Base-by-base conservation (phyloP, 2,113 vertebrate genomes). In the Pholis gunnellus region DNA sequence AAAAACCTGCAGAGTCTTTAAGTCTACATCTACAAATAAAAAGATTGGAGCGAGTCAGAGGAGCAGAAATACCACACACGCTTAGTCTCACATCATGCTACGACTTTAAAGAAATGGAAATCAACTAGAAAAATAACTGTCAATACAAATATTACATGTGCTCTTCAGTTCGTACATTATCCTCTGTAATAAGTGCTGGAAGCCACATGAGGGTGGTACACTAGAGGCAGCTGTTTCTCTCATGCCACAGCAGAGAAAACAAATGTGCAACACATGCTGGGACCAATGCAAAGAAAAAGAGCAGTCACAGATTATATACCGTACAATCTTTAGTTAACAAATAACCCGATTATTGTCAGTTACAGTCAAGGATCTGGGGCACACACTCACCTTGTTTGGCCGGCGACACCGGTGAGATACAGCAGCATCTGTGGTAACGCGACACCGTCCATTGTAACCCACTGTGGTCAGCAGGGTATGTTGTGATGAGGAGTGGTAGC, bases 371-470 rank as follows among this genome's bases (percentile, higher is more conserved):
- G 40, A 72, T 66, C 76, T n/a, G 22, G 44, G 34, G 56, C 4
- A 9, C 18, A 31, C 80, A 57, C 92, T 93, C 82, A 94, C 93
- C 93, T 86, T 87, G 88, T 87, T 78, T 65, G 82, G 74, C 75
- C 34, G 59, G 57, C 25, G 73, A 74, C 79, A 60, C 42, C n/a
- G 1, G 3, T 79, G 84, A 92, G 69, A 73, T 75, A 81, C 78
- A 88, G 85, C 82, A 79, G 72, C 83, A 82, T 91, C 80, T 89
- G 91, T 36, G 66, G 91, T 90, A 94, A 95, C 78, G 15, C 0
- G 72, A 95, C 92, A 94, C 94, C 87, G 10, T 64, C 86, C 84
- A 93, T 93, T 94, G 92, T 93, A 82, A 57, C 83, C 65, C 65
- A 25, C 20, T 50, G 84, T 57, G 74, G 79, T 68, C 65, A 73